Percentiles rank a stretch among this genome's conserved stretches.
phyloP scores from a whole-genome alignment of 2,888 invertebrate species.

The Scaptomyza caliginosa region DNA sequence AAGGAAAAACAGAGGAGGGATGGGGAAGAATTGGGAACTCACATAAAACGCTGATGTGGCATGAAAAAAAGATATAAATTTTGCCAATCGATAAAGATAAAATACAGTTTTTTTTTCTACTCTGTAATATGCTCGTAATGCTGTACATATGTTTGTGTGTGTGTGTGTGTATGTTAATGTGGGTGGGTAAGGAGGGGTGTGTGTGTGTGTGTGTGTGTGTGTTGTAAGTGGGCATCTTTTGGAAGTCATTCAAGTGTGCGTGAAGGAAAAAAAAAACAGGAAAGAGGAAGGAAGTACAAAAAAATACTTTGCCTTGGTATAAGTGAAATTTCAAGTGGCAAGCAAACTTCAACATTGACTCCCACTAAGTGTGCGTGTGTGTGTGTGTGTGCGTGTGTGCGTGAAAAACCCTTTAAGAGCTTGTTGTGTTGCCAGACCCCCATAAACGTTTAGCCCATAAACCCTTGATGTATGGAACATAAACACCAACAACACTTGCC shows the following conservation, averaged over 20 bases:
- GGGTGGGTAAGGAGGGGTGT: neutral
- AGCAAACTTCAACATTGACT: constrained; percentile 62
- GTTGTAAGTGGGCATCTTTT: constrained; percentile 62
- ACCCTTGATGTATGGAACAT: constrained; percentile 79
- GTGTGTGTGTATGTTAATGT: neutral
- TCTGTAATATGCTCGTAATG: constrained; percentile 66
- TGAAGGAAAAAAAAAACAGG: constrained; percentile 12
- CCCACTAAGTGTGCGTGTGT: constrained; percentile 21
- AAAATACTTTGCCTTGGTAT: constrained; percentile 54
- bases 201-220: neutral
- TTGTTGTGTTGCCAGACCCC: constrained; percentile 79
- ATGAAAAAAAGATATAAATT: constrained; percentile 80
- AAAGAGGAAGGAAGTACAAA: constrained; percentile 24
- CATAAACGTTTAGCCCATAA: constrained; percentile 80
- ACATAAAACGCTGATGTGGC: constrained; percentile 74
- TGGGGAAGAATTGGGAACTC: neutral
- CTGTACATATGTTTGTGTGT: constrained; percentile 21
- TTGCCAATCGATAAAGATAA: constrained; percentile 81
- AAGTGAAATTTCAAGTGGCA: constrained; percentile 73
- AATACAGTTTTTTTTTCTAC: constrained; percentile 71
- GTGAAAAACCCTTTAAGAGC: constrained; percentile 73
- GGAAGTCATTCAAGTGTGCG: constrained; percentile 72
- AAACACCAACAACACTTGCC: constrained; percentile 78
- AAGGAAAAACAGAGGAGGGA: neutral
- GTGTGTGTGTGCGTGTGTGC: constrained; percentile 21